phyloP scores from a whole-genome alignment of 2,888 invertebrate species.

The Habroteleia sp. region DNA sequence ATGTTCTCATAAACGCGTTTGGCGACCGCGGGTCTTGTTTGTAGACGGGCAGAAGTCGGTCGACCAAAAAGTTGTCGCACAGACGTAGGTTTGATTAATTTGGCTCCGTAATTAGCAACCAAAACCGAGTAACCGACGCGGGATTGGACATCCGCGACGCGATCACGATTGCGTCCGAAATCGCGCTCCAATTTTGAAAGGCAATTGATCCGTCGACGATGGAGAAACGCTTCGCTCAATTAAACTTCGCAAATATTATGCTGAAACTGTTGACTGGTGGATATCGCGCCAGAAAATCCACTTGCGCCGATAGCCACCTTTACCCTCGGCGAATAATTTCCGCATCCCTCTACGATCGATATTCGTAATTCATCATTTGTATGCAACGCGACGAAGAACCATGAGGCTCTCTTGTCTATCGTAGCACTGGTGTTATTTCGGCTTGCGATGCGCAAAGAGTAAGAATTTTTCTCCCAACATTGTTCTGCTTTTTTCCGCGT shows the following conservation, averaged over 20 bases:
- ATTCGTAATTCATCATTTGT: constrained; percentile 81
- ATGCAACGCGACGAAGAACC: constrained; percentile 76
- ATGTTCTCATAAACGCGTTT: constrained; percentile 34
- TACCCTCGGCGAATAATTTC: constrained; percentile 63
- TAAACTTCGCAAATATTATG: constrained; percentile 78
- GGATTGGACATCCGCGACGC: too few species aligned
- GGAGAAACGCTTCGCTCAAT: constrained; percentile 74
- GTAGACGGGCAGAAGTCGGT: constrained; percentile 13
- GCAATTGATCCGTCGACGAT: constrained; percentile 44
- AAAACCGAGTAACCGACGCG: too few species aligned
- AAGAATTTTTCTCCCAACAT: constrained; percentile 25
- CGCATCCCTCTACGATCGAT: constrained; percentile 73
- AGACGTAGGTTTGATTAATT: constrained; percentile 26
- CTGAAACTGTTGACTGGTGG: constrained; percentile 62
- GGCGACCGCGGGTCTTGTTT: constrained; percentile 22
- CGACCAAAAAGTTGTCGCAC: constrained; percentile 10
- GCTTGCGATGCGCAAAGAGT: constrained; percentile 20
- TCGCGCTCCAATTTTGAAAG: constrained; percentile 26
- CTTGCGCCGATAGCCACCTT: constrained; percentile 62
- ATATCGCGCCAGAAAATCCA: constrained; percentile 61
- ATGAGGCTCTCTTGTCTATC: constrained; percentile 58
- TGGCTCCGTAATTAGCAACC: constrained; percentile 23
- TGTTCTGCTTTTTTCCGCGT: constrained; percentile 10
- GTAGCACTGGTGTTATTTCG: constrained; percentile 49
- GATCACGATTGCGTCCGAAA: constrained; percentile 9